phyloP scores from a whole-genome alignment of 2,113 vertebrate genomes.

The Tachysurus vachellii region DNA sequence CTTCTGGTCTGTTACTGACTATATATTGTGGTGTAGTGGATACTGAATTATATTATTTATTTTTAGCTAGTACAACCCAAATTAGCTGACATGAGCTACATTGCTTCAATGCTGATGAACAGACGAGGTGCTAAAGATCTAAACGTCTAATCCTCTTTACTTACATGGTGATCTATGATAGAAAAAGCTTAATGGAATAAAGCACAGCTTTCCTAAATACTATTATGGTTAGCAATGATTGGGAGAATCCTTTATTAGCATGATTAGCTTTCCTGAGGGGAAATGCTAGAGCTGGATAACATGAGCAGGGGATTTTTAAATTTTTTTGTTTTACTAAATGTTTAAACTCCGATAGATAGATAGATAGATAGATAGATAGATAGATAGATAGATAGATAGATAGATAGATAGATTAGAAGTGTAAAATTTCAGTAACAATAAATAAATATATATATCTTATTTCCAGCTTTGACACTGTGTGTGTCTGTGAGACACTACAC shows the following conservation, averaged over 20 bases:
- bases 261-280: slow-evolving; percentile 10
- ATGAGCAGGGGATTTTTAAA: neutral
- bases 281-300: neutral
- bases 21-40: neutral
- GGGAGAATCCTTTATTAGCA: neutral
- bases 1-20: neutral
- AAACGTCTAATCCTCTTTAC: neutral
- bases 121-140: neutral
- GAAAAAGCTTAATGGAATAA: neutral
- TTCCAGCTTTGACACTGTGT: too few relatives aligned
- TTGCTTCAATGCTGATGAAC: neutral
- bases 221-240: neutral
- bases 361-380: too few relatives aligned
- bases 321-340: neutral
- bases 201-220: neutral
- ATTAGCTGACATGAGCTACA: neutral
- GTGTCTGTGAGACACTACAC: neutral
- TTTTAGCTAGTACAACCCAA: neutral
- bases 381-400: too few relatives aligned
- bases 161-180: neutral
- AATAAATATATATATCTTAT: neutral
- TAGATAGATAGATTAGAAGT: neutral
- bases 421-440: too few relatives aligned
- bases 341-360: too few relatives aligned
- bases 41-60: too few relatives aligned